Evolutionary conservation across 2,113 vertebrate species (phyloP).

Genomic region (Caracal caracal): DNA sequence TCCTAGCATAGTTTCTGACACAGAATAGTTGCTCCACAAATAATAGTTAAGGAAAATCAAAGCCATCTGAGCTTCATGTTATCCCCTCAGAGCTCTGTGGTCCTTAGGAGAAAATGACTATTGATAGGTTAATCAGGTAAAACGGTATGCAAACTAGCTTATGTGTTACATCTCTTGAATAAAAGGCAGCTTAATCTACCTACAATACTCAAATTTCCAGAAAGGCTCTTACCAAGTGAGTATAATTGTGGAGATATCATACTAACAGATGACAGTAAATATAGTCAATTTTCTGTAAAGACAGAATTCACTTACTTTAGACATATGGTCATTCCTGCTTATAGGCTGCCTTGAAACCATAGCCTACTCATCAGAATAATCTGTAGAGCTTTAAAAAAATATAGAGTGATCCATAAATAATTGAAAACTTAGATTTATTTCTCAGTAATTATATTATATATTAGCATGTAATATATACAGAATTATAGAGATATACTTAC

Average conservation of each 20-base stretch:
- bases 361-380: neutral
- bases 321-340: neutral
- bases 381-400: neutral
- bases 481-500: neutral
- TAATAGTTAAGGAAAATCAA: constrained; percentile 61
- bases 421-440: neutral
- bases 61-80: neutral
- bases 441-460: neutral
- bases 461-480: neutral
- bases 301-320: constrained; percentile 33
- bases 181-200: neutral
- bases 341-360: neutral
- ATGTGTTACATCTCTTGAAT: constrained; percentile 2
- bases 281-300: neutral
- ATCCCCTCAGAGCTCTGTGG: neutral
- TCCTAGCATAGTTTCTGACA: neutral
- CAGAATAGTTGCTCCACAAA: constrained; percentile 17
- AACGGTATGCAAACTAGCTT: neutral
- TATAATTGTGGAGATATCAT: constrained; percentile 4
- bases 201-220: neutral
- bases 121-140: constrained; percentile 43
- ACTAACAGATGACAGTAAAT: neutral
- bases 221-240: neutral
- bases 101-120: constrained; percentile 28
- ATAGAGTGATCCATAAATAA: neutral